Evolutionary conservation across 2,113 vertebrate genomes (phyloP).

Genomic region (human): GRCh38 chr3:160266001-160266500

Average conservation of each 20-base stretch:
- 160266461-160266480: too few species aligned
- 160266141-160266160: neutral
- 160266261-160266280: neutral
- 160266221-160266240: neutral
- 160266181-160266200: neutral
- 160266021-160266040: constrained; percentile 30
- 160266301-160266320: neutral
- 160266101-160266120: neutral
- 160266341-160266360: too few species aligned
- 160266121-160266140: neutral
- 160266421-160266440: too few species aligned
- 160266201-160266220: constrained; percentile 21
- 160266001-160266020: neutral
- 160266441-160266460: too few species aligned
- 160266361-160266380: too few species aligned
- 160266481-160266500: too few species aligned
- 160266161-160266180: neutral
- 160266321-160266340: too few species aligned
- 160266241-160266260: neutral
- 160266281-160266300: neutral
- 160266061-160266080: constrained; percentile 51
- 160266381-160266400: too few species aligned
- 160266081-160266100: constrained; percentile 26
- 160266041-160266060: constrained; percentile 34
- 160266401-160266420: too few species aligned